Evolutionary conservation across 2,888 invertebrate species (phyloP).

Genomic region (Lasioglossum morio): DNA sequence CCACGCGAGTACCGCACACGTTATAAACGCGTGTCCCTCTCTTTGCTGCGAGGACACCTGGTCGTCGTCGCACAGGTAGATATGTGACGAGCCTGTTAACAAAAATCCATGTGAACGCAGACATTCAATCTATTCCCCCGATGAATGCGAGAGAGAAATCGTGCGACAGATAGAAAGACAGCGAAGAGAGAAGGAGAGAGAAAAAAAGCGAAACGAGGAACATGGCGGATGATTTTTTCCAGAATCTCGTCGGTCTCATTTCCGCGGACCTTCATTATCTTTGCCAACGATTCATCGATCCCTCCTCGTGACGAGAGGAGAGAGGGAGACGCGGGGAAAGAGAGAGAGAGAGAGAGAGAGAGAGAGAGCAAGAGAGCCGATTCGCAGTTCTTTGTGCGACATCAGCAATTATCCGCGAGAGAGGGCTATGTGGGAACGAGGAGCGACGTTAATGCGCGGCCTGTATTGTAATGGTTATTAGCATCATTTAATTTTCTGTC

Average conservation of each 20-base stretch:
- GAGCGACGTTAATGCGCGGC: slow-evolving; percentile 47
- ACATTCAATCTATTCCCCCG: slow-evolving; percentile 5
- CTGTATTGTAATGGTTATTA: slow-evolving; percentile 72
- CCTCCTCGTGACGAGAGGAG: not conserved
- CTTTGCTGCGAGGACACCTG: not conserved
- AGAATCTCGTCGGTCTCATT: slow-evolving; percentile 31
- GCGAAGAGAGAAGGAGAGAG: not conserved
- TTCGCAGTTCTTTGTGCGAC: slow-evolving; percentile 50
- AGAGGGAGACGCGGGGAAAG: not conserved
- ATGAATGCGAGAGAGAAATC: slow-evolving; percentile 3
- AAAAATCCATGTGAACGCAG: not conserved
- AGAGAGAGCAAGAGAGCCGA: not conserved
- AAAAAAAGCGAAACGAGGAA: not conserved
- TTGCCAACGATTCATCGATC: slow-evolving; percentile 45
- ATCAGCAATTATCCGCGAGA: slow-evolving; percentile 50
- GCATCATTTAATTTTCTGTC: slow-evolving; percentile 72
- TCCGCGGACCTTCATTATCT: slow-evolving; percentile 26
- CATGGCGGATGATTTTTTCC: slow-evolving; percentile 11
- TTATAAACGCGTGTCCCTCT: not conserved
- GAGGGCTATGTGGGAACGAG: slow-evolving; percentile 57
- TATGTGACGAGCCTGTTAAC: slow-evolving; percentile 8
- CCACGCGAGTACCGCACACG: not conserved
- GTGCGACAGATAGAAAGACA: not conserved
- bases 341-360: not conserved
- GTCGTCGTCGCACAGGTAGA: not conserved